These are phyloP conservation scores for Proterorhinus semilunaris DNA, from an alignment of 2,113 vertebrate species.

Conservation along the genomic window DNA sequence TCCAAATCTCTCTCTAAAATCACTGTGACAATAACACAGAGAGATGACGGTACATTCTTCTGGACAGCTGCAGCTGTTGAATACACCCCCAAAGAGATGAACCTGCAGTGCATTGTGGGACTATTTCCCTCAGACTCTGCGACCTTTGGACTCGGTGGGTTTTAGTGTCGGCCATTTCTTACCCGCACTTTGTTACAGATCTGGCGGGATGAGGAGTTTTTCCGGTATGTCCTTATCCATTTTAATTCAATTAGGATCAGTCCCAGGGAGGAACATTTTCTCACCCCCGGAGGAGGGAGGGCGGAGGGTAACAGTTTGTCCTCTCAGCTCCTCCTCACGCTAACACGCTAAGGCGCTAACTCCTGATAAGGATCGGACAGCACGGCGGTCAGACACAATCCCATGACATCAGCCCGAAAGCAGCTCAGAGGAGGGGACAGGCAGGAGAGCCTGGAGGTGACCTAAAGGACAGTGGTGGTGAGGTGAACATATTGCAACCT, in stretches of 20 bases:
- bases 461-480: too few species aligned
- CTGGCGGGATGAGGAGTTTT: slow-evolving; percentile 70
- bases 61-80: slow-evolving; percentile 30
- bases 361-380: slow-evolving; percentile 64
- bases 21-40: background rate
- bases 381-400: slow-evolving; percentile 66
- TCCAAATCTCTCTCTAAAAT: background rate
- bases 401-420: slow-evolving; percentile 64
- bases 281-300: slow-evolving; percentile 13
- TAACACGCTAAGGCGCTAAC: slow-evolving; percentile 21
- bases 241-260: slow-evolving; percentile 77
- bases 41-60: background rate
- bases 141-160: slow-evolving; percentile 54
- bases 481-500: too few species aligned
- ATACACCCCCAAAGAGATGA: slow-evolving; percentile 23
- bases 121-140: slow-evolving; percentile 20
- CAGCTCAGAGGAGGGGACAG: slow-evolving; percentile 8
- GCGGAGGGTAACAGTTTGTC: slow-evolving; percentile 46
- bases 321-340: slow-evolving; percentile 38
- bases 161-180: slow-evolving; percentile 73
- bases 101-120: slow-evolving; percentile 28
- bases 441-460: background rate
- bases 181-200: slow-evolving; percentile 74
- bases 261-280: slow-evolving; percentile 47
- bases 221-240: slow-evolving; percentile 64